Percentiles rank a stretch among this genome's conserved stretches.
Conservation (phyloP, 2,113 vertebrate species). For the Dermatemys mawii region DNA sequence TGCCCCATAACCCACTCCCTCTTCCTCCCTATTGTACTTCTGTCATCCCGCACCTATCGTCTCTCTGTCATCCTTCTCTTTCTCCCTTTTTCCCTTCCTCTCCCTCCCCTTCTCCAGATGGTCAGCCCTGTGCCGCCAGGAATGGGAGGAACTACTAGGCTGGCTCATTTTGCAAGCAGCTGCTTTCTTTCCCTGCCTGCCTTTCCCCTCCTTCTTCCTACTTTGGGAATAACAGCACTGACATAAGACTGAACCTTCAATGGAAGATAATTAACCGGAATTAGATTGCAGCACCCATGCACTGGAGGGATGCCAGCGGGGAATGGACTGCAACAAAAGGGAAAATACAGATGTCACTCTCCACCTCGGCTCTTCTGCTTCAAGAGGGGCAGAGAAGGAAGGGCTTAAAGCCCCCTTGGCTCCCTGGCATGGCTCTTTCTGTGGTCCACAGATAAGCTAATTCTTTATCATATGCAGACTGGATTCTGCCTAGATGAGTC, state of each 20-base stretch:
- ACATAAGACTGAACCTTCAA: background rate
- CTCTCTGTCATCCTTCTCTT: background rate
- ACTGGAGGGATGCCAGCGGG: background rate
- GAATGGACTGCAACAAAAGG: background rate
- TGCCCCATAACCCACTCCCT: background rate
- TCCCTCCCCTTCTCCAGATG: background rate
- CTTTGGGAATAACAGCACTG: background rate
- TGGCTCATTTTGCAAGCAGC: background rate
- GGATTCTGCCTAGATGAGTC: background rate
- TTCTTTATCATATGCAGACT: background rate
- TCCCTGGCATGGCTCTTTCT: background rate
- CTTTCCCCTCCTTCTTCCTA: background rate
- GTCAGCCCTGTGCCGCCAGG: background rate
- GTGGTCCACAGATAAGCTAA: background rate
- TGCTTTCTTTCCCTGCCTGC: background rate
- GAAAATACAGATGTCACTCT: background rate
- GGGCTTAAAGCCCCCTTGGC: background rate
- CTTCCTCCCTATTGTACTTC: background rate
- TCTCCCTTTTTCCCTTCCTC: background rate
- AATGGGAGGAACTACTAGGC: background rate
- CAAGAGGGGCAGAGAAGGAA: background rate
- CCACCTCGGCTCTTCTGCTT: background rate
- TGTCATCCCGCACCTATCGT: background rate
- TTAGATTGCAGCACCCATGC: background rate
- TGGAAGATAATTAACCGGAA: background rate